Conservation (phyloP, 37 sponge, comb jelly and placozoan genomes). For the Axinella damicornis region DNA sequence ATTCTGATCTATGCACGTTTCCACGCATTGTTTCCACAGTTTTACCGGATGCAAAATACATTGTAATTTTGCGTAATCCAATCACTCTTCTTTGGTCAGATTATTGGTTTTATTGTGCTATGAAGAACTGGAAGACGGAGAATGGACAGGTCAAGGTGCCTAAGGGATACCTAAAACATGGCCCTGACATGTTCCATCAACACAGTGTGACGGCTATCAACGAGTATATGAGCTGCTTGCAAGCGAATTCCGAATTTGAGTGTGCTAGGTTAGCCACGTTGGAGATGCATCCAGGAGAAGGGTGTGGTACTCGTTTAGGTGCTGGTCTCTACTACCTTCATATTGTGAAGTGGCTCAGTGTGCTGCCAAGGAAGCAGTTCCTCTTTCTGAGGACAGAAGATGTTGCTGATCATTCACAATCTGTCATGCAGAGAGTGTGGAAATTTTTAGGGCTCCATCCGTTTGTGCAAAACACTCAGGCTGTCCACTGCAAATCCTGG, state of each 20-base stretch:
- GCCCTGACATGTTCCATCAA: conserved; percentile 9
- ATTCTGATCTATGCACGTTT: not conserved
- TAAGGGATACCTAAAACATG: not conserved
- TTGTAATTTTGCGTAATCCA: conserved; percentile 48
- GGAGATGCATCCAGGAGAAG: not conserved
- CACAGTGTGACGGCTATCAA: not conserved
- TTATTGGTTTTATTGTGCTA: conserved; percentile 30
- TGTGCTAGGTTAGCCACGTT: not conserved
- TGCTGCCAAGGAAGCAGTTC: not conserved
- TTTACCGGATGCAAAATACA: conserved; percentile 31
- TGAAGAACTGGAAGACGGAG: not conserved
- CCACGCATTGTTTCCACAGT: conserved; percentile 4
- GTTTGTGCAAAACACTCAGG: no score
- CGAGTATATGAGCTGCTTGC: not conserved
- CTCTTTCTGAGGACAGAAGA: conserved; percentile 14
- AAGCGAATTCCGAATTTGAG: not conserved
- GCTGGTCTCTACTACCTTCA: conserved; percentile 23
- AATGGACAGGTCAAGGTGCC: not conserved
- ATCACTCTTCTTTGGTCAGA: conserved; percentile 41
- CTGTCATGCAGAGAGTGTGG: not conserved
- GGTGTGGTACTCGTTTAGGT: not conserved
- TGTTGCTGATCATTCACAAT: not conserved
- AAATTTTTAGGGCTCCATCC: not conserved
- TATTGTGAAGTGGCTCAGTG: conserved; percentile 17
- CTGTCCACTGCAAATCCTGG: no score